Evolutionary conservation across 2,888 invertebrate genomes (phyloP).

Genomic region (Philhelius pedissequus): DNA sequence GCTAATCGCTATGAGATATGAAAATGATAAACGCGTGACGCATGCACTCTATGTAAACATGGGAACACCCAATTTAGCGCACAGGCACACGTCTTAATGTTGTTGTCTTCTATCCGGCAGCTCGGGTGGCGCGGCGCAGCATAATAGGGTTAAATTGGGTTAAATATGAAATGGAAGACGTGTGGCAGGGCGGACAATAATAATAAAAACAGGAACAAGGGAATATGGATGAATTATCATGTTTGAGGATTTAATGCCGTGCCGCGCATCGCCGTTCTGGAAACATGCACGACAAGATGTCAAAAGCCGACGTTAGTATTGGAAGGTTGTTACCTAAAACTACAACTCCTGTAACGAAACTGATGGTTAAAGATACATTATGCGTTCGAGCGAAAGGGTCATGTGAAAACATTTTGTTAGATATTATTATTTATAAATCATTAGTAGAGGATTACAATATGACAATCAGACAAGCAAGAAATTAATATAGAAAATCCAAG

Average conservation of each 20-base stretch:
- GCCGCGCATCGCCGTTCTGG: neutral
- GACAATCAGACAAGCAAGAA: neutral
- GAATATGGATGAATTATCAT: constrained; percentile 41
- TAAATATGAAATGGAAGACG: constrained; percentile 57
- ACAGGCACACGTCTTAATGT: constrained; percentile 10
- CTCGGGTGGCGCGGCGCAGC: neutral
- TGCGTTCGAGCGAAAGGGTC: neutral
- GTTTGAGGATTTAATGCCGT: constrained; percentile 5
- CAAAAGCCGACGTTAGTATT: constrained; percentile 19
- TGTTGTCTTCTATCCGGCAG: neutral
- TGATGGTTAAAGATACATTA: neutral
- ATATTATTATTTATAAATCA: neutral
- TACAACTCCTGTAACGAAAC: neutral
- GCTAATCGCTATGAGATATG: constrained; percentile 60
- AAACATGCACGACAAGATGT: constrained; percentile 27
- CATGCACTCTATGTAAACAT: constrained; percentile 45
- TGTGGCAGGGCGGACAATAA: constrained; percentile 33
- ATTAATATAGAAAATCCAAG: neutral
- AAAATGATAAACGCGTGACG: constrained; percentile 62
- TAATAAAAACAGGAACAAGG: constrained; percentile 3
- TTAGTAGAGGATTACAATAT: constrained; percentile 16
- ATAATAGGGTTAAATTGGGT: constrained; percentile 62
- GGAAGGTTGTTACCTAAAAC: constrained; percentile 4
- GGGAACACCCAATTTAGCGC: constrained; percentile 11
- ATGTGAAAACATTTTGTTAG: constrained; percentile 9